phyloP scores from a whole-genome alignment of 2,888 invertebrate species.

The Tromatobia lineatoria region DNA sequence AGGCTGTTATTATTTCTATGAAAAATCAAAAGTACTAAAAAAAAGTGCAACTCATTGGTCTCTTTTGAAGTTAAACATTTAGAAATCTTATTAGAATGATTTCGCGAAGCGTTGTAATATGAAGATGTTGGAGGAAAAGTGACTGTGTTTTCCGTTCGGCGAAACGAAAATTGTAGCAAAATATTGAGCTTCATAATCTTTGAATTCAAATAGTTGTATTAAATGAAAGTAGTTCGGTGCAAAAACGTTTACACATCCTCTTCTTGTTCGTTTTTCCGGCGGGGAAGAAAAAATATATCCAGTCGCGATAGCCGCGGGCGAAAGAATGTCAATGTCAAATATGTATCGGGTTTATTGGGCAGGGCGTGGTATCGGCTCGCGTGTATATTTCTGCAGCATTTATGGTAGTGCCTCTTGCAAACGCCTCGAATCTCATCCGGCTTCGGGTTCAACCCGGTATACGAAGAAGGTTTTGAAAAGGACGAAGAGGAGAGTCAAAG shows the following conservation, averaged over 20 bases:
- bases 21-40: too few relatives aligned
- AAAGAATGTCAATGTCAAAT: conserved; percentile 77
- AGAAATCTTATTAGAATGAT: too few relatives aligned
- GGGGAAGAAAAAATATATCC: conserved; percentile 42
- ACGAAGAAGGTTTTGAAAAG: conserved; percentile 42
- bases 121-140: too few relatives aligned
- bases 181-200: neutral
- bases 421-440: conserved; percentile 62
- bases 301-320: conserved; percentile 57
- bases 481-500: conserved; percentile 48
- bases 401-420: conserved; percentile 2
- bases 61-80: too few relatives aligned
- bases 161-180: neutral
- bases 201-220: neutral
- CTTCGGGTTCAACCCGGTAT: conserved; percentile 57
- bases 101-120: too few relatives aligned
- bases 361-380: conserved; percentile 73
- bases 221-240: neutral
- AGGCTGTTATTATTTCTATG: too few relatives aligned
- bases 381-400: conserved; percentile 52
- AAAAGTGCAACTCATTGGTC: too few relatives aligned
- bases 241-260: neutral
- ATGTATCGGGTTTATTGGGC: conserved; percentile 74
- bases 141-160: too few relatives aligned
- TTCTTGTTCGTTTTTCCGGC: conserved; percentile 17